Base-by-base conservation (phyloP, 1,140 invertebrate genomes). In the Drosophila ohnishii region DNA sequence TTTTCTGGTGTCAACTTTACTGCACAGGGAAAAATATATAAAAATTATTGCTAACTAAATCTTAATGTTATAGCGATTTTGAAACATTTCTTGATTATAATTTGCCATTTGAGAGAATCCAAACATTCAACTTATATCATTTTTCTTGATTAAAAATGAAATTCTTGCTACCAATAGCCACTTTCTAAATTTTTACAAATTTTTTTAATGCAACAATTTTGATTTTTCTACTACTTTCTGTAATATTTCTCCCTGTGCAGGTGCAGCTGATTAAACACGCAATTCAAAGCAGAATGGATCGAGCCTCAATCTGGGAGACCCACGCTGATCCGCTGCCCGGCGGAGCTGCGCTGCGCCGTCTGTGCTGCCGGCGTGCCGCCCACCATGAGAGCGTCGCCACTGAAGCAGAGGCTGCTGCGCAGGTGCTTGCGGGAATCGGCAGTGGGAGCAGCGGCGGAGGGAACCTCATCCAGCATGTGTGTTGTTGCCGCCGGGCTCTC, bases 271-370 rank as follows among this genome's bases (percentile, higher is more conserved):
- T 58, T 59, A 65, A 63, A 51, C 59, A 64, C 30, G 47, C 61
- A 60, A 62, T 71, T 32, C 30, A 5, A 51, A 32, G 48, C 47
- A 9, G 50, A 22, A 22, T 51, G 11, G 11, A 51, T 34, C 0
- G 50, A 51, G 50, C 8, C 51, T 90, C 80, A 91, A 74, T 91
- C 90, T 30, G 90, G 90, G 45, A 91, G 60, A 8, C 90, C 90
- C 74, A 91, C 90, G 81, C 80, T 90, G 55, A 91, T 57, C 25
- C 90, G 86, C 71, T 88, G 90, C 48, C 73, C 56, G 37, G 47
- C 93, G 74, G 79, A 93, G 91, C 61, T 93, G 92, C 64, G 93
- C 56, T 93, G 80, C 92, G 83, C 92, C 91, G 32, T 91, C 78
- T 74, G 66, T 55, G 59, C 78, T 82, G 56, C 90, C 65, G 47